Evolutionary conservation across 1,140 invertebrate genomes (phyloP).

Genomic region (Cherax destructor): DNA sequence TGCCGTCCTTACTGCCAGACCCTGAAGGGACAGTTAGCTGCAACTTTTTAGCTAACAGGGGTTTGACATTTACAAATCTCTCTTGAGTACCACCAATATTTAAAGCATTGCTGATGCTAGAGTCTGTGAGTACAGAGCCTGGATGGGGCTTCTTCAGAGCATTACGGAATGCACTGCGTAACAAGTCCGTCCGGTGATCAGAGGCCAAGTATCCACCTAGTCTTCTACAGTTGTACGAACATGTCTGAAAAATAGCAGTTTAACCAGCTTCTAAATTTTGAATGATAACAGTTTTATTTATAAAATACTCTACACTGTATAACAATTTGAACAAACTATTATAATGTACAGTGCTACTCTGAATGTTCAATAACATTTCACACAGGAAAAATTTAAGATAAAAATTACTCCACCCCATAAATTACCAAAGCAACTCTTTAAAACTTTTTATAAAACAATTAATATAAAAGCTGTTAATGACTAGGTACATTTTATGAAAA

Average conservation of each 20-base stretch:
- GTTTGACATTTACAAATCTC: constrained; percentile 70
- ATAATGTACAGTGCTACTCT: background rate
- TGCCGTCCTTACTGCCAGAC: constrained; percentile 68
- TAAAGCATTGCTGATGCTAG: constrained; percentile 52
- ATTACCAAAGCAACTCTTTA: background rate
- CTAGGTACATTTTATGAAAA: constrained; percentile 26
- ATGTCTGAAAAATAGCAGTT: constrained; percentile 64
- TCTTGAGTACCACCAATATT: constrained; percentile 60
- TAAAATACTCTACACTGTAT: background rate
- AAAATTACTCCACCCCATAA: background rate
- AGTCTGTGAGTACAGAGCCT: constrained; percentile 50
- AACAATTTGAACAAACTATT: background rate
- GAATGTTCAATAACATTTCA: background rate
- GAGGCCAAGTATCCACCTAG: constrained; percentile 68
- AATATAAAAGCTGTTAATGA: background rate
- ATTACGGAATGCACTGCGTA: constrained; percentile 67
- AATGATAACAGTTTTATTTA: background rate
- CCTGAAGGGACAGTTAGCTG: constrained; percentile 66
- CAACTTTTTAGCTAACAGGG: constrained; percentile 69
- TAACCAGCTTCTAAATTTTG: background rate
- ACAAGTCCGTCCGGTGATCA: constrained; percentile 64
- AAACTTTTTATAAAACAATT: background rate
- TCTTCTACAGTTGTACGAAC: constrained; percentile 70
- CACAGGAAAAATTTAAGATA: background rate
- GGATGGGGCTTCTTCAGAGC: constrained; percentile 71